Conservation (phyloP, 35 echinoderm and acorn worm species). For the Anneissia japonica region DNA sequence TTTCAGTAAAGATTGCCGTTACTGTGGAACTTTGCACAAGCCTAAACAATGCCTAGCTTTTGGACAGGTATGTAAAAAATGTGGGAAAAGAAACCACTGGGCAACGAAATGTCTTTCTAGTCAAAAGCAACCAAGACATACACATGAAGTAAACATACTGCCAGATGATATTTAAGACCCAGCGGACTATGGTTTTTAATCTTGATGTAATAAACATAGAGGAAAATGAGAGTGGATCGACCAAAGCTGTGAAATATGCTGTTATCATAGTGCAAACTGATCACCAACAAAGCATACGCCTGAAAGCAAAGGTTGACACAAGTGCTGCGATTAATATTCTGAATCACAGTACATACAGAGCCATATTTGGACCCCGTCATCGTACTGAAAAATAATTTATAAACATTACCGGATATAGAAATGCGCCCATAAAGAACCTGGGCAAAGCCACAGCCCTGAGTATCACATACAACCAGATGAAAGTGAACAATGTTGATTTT, state of each 20-base stretch:
- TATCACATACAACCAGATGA: not conserved
- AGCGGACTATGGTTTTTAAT: not conserved
- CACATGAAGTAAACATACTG: conserved; percentile 10
- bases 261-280: not conserved
- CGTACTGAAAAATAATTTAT: conserved; percentile 1
- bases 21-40: conserved; percentile 23
- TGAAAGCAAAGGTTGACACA: conserved; percentile 27
- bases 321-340: conserved; percentile 21
- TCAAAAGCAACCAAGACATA: conserved; percentile 8
- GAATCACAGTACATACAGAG: conserved; percentile 16
- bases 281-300: conserved; percentile 27
- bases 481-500: conserved; percentile 15
- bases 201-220: not conserved
- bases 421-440: conserved; percentile 7
- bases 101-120: conserved; percentile 13
- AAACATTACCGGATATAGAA: conserved; percentile 3
- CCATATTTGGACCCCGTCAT: conserved; percentile 19
- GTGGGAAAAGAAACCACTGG: conserved; percentile 25
- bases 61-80: conserved; percentile 10
- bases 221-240: not conserved
- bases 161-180: not conserved
- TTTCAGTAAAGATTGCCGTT: not conserved
- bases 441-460: conserved; percentile 12
- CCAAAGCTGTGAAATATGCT: conserved; percentile 21
- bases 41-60: conserved; percentile 19